Evolutionary conservation across 2,797 vertebrate genomes (phyloP), one percentile per base, ranked within the genome.

Genomic region (Epinephelus coioides): DNA sequence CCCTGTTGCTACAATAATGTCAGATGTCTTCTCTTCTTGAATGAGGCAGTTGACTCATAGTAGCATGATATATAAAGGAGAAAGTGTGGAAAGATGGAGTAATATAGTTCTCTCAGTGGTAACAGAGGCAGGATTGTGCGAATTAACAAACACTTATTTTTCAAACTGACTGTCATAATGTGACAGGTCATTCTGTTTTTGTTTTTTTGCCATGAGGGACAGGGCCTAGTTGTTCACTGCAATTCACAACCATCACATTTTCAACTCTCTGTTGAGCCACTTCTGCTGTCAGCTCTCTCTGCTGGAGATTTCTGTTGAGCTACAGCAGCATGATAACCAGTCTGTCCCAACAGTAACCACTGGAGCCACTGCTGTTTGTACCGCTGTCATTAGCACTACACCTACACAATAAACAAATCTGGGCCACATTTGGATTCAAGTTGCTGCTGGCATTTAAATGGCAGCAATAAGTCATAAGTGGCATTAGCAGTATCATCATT

Each of bases 161-260:
- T 51, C 34, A 53, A 55, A 69, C 25, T 53, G n/a, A 27, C 30
- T 79, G 72, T 72, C 69, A 47, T 57, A 21, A 70, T 67, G 66
- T 75, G 80, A 78, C 76, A 60, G 21, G 38, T 76, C 49, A 18
- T 18, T 61, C 5, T 67, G 70, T 70, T 63, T 34, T 34, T 34
- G 59, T 54, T 23, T 21, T 25, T n/a, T 40, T 27, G 57, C 76
- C 44, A 12, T n/a, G 2, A 70, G 70, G 69, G 77, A 81, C 54
- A 27, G 56, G 66, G 80, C 7, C 34, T 34, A 34, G 34, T 34
- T 34, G 34, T 72, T 53, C 74, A 68, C 30, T 73, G 38, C 46
- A 56, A 30, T 73, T 79, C 65, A n/a, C 56, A 69, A 72, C 73
- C 69, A 50, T 72, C 69, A 69, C 51, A 53, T 69, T 55, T 50